A percentile compares a stretch with the other conserved stretches of the same genome.
These are phyloP conservation scores for Andrena bucephala DNA, from an alignment of 2,888 invertebrate genomes.

Conservation along the genomic window DNA sequence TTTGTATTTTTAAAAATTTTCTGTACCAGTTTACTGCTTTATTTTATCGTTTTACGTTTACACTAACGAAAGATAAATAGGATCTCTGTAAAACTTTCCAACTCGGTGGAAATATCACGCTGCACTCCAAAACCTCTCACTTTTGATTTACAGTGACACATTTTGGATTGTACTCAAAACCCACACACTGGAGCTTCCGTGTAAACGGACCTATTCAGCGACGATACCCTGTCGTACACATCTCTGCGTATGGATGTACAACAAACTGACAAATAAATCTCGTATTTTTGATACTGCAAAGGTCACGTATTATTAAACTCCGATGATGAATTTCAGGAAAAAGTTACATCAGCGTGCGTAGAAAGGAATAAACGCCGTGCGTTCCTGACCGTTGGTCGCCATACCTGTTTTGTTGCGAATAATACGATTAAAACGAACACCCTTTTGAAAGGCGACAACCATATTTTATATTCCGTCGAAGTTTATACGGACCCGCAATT, in stretches of 20 bases:
- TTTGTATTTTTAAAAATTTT: background rate
- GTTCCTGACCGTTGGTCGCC: background rate
- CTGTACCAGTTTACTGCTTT: background rate
- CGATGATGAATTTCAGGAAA: constrained; percentile 31
- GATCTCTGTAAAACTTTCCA: background rate
- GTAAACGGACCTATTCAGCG: no score
- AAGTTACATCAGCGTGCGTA: constrained; percentile 38
- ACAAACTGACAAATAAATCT: background rate
- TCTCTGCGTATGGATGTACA: background rate
- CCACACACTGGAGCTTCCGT: background rate
- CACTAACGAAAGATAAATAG: background rate
- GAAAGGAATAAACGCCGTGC: background rate
- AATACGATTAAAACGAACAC: background rate
- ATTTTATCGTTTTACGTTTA: background rate
- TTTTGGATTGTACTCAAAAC: background rate
- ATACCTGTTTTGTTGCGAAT: constrained; percentile 4
- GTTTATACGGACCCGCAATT: background rate
- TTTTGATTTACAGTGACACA: background rate
- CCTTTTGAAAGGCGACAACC: background rate
- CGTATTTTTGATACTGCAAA: background rate
- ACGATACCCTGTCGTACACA: background rate
- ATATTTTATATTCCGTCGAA: background rate
- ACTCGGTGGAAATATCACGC: background rate
- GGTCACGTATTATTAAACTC: background rate
- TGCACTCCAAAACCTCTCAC: background rate